These are phyloP conservation scores for Phaethornis superciliosus DNA, from an alignment of 2,113 vertebrate species.

Conservation along the genomic window DNA sequence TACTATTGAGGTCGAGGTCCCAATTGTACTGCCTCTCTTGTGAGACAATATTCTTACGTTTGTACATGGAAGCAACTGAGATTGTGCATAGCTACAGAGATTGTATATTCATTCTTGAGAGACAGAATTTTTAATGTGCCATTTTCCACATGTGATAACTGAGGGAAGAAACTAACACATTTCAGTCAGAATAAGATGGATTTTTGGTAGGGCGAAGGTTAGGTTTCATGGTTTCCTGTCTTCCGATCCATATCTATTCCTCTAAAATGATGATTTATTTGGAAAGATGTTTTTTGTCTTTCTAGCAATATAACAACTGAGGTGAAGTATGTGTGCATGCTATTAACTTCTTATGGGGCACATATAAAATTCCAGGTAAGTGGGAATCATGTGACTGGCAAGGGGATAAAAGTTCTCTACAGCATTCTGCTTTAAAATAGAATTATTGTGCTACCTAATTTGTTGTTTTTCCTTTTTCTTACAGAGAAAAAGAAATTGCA, in stretches of 20 bases:
- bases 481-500: conserved; percentile 67
- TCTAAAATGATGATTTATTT: conserved; percentile 13
- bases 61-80: not conserved
- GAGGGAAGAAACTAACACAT: not conserved
- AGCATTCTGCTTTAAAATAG: conserved; percentile 53
- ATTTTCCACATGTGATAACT: not conserved
- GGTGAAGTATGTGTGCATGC: not conserved
- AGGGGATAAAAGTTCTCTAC: conserved; percentile 22
- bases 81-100: not conserved
- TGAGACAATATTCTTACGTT: not conserved
- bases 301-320: not conserved
- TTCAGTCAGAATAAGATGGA: not conserved
- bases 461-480: conserved; percentile 74
- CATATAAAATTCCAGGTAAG: not conserved
- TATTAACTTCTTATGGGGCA: conserved; percentile 14
- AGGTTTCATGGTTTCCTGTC: not conserved
- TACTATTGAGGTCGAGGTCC: not conserved
- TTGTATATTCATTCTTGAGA: not conserved
- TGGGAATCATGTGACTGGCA: conserved; percentile 1
- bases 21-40: not conserved
- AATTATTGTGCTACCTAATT: conserved; percentile 57
- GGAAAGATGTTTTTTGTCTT: not conserved
- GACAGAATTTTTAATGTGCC: not conserved
- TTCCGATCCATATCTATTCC: not conserved
- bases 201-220: not conserved